Evolutionary conservation across 2,113 vertebrate genomes (phyloP).

Genomic region (Circaetus gallicus): DNA sequence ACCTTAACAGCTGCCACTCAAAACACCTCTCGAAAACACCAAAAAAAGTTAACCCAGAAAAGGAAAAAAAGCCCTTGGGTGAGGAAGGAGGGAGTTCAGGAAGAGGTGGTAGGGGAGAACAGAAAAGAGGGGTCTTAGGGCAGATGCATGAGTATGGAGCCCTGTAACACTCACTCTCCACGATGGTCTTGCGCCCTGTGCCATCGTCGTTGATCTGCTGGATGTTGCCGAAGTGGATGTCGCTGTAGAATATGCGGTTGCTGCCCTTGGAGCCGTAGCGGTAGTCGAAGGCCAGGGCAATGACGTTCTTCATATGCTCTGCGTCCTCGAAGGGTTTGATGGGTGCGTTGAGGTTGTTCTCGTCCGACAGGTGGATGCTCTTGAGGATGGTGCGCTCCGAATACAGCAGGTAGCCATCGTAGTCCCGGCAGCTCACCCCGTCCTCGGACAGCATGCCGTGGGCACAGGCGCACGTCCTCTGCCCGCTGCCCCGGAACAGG

Average conservation of each 20-base stretch:
- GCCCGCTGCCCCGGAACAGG: constrained; percentile 81
- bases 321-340: constrained; percentile 97
- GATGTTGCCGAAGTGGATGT: constrained; percentile 99
- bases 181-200: constrained; percentile 86
- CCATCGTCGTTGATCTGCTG: constrained; percentile 94
- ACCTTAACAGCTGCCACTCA: background rate
- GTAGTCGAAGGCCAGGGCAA: constrained; percentile 93
- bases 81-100: background rate
- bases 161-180: constrained; percentile 84
- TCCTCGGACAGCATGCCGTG: constrained; percentile 94
- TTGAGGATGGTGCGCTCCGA: constrained; percentile 96
- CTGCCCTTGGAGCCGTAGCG: constrained; percentile 81
- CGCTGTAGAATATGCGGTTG: constrained; percentile 95
- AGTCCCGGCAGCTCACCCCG: constrained; percentile 86
- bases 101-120: accelerated
- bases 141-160: accelerated
- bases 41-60: accelerated
- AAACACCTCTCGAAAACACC: background rate
- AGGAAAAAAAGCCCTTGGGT: background rate
- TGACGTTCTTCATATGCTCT: constrained; percentile 97
- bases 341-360: constrained; percentile 92
- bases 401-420: constrained; percentile 94
- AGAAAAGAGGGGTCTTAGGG: background rate
- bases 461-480: constrained; percentile 89
- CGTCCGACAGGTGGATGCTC: constrained; percentile 94